phyloP scores from a whole-genome alignment of 2,888 invertebrate species.

The Lysandra bellargus region DNA sequence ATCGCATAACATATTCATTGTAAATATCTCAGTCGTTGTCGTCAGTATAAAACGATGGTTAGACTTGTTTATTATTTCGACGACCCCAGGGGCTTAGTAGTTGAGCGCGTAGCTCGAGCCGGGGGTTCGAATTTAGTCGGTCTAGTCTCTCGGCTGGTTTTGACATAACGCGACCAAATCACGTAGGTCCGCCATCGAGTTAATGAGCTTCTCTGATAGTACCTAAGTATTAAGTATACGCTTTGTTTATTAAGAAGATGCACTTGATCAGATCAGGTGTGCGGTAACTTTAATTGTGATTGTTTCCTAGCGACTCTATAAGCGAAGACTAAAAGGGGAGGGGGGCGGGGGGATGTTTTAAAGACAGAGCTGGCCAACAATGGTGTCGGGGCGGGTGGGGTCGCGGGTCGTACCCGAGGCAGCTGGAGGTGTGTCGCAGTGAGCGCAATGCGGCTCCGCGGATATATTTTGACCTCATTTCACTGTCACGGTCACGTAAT shows the following conservation, averaged over 20 bases:
- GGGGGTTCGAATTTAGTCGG: no score
- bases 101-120: no score
- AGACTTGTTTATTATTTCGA: background rate
- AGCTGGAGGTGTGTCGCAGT: constrained; percentile 63
- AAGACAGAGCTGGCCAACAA: background rate
- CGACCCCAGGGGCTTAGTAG: background rate
- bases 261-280: background rate
- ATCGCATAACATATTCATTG: constrained; percentile 41
- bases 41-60: background rate
- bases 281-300: background rate
- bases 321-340: no score
- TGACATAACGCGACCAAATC: no score
- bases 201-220: no score
- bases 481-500: constrained; percentile 56
- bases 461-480: constrained; percentile 66
- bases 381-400: background rate
- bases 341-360: no score
- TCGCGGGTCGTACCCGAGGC: background rate
- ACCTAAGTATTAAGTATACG: no score
- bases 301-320: background rate
- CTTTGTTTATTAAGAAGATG: background rate
- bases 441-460: constrained; percentile 71
- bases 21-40: background rate
- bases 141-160: no score
- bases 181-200: no score